These are phyloP conservation scores for Drosophila mojavensis DNA, from an alignment of 1,140 invertebrate genomes.

Conservation along the genomic window DNA sequence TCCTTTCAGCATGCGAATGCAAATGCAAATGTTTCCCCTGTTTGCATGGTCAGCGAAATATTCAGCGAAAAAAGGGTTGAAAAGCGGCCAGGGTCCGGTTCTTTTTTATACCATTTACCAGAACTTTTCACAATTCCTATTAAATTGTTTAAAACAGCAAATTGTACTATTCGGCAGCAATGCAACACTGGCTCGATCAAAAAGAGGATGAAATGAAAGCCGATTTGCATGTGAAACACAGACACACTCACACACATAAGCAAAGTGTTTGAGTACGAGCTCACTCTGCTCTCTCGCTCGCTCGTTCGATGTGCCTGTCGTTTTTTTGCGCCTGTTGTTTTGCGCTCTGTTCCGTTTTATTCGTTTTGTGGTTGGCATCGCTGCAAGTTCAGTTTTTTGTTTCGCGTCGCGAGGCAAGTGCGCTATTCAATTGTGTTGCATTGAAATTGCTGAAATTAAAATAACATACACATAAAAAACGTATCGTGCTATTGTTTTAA, in stretches of 20 bases:
- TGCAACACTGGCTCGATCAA: constrained; percentile 36
- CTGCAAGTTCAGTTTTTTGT: constrained; percentile 39
- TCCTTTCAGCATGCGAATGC: constrained; percentile 51
- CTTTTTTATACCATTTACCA: not conserved
- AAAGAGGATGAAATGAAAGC: constrained; percentile 11
- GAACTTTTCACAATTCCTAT: constrained; percentile 13
- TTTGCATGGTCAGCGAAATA: constrained; percentile 44
- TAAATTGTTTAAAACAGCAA: constrained; percentile 22
- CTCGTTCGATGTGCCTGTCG: constrained; percentile 24
- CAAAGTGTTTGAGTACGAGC: not conserved
- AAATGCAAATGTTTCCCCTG: constrained; percentile 26
- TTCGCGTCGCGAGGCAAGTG: constrained; percentile 30
- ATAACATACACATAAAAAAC: not conserved
- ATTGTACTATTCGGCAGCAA: constrained; percentile 22
- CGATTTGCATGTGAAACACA: constrained; percentile 39
- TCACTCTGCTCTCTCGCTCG: constrained; percentile 7
- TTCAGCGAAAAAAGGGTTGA: constrained; percentile 28
- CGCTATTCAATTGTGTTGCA: constrained; percentile 26
- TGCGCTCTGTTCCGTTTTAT: constrained; percentile 28
- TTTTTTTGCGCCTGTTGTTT: constrained; percentile 40
- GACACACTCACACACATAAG: constrained; percentile 4
- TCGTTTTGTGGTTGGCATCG: constrained; percentile 44
- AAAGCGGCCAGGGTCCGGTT: constrained; percentile 23
- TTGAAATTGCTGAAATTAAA: constrained; percentile 21
- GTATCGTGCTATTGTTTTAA: constrained; percentile 16